Evolutionary conservation across 2,888 invertebrate species (phyloP).

Genomic region (Pilophorus perplexus): DNA sequence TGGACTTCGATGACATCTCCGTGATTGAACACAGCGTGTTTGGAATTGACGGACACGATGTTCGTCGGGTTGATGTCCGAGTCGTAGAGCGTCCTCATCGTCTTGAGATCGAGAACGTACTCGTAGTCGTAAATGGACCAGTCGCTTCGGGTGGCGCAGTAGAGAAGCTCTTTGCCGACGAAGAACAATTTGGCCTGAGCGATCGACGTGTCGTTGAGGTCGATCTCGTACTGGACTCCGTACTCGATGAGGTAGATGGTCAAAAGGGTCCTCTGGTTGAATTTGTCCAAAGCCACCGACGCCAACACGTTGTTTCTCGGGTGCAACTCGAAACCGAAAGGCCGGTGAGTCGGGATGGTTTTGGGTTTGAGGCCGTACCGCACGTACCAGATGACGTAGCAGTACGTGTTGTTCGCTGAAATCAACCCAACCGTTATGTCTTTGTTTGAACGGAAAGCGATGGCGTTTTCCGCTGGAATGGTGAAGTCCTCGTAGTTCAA

Average conservation of each 20-base stretch:
- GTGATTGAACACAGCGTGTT: slow-evolving; percentile 42
- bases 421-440: slow-evolving; percentile 42
- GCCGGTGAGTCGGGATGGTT: slow-evolving; percentile 39
- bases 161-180: slow-evolving; percentile 42
- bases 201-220: slow-evolving; percentile 40
- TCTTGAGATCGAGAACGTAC: slow-evolving; percentile 41
- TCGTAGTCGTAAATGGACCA: slow-evolving; percentile 42
- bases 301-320: slow-evolving; percentile 34
- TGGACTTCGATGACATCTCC: slow-evolving; percentile 48
- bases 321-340: slow-evolving; percentile 43
- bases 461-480: slow-evolving; percentile 38
- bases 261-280: slow-evolving; percentile 39
- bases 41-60: slow-evolving; percentile 42
- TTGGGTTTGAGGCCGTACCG: slow-evolving; percentile 33
- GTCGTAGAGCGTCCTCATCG: slow-evolving; percentile 40
- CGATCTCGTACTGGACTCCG: slow-evolving; percentile 41
- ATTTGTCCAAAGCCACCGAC: slow-evolving; percentile 43
- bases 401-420: slow-evolving; percentile 38
- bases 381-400: slow-evolving; percentile 41
- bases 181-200: slow-evolving; percentile 44
- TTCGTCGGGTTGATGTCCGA: slow-evolving; percentile 39
- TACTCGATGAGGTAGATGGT: slow-evolving; percentile 43
- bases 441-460: slow-evolving; percentile 41
- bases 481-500: slow-evolving; percentile 41
- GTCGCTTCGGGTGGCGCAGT: slow-evolving; percentile 39